Evolutionary conservation across 30 jellyfish, hydroid and myxozoan species (phyloP).

Genomic region (Chironex yamaguchii): DNA sequence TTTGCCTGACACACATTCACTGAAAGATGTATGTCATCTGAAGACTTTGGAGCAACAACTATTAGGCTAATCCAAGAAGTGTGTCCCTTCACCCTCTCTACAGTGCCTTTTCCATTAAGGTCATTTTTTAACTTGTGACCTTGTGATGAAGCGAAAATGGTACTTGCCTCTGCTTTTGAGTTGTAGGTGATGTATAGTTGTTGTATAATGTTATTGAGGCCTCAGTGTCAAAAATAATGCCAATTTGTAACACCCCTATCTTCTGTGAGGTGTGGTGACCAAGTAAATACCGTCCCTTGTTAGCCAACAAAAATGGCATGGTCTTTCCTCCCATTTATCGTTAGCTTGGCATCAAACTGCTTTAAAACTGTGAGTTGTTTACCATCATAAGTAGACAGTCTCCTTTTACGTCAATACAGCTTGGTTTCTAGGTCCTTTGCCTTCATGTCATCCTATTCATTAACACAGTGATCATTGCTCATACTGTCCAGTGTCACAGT

Average conservation of each 20-base stretch:
- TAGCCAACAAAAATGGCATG: background rate
- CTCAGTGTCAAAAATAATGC: too few relatives aligned
- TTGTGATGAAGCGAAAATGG: background rate
- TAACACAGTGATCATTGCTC: too few relatives aligned
- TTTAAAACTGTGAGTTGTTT: background rate
- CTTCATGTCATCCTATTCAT: background rate
- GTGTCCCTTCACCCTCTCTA: background rate
- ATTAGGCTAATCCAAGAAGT: conserved; percentile 10
- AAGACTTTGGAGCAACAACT: conserved; percentile 5
- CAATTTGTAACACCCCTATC: too few relatives aligned
- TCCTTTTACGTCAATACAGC: background rate
- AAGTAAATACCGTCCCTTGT: background rate
- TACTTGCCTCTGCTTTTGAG: background rate
- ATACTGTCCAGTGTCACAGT: too few relatives aligned
- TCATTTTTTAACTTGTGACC: background rate
- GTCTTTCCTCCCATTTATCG: background rate
- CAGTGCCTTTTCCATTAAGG: background rate
- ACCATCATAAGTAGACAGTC: background rate
- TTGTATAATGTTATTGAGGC: too few relatives aligned
- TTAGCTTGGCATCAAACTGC: background rate
- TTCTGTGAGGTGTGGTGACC: background rate
- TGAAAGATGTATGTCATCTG: background rate
- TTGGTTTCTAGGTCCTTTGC: background rate
- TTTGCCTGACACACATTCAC: background rate
- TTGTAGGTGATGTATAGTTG: background rate